Percentiles rank a stretch among this genome's conserved stretches.
phyloP scores from a whole-genome alignment of 1,140 invertebrate genomes.

The Drosophila willistoni region DNA sequence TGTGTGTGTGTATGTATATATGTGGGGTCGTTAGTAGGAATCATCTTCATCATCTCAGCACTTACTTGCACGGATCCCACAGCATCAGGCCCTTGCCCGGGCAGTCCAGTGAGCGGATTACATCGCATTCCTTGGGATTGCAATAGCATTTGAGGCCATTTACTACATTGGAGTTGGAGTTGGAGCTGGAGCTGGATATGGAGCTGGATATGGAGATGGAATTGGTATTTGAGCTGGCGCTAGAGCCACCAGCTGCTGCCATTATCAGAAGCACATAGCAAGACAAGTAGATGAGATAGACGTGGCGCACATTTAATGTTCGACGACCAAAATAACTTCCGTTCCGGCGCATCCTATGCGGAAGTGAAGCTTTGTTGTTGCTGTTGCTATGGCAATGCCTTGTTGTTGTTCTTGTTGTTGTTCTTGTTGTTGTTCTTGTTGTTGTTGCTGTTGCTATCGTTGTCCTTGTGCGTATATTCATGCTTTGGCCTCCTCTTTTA shows the following conservation, averaged over 20 bases:
- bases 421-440: conserved; percentile 13
- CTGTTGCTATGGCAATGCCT: background rate
- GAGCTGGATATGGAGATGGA: background rate
- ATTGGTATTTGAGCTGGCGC: background rate
- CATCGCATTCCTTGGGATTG: conserved; percentile 85
- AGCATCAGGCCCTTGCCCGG: conserved; percentile 84
- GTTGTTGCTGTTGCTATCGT: conserved; percentile 32
- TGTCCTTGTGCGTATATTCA: conserved; percentile 51
- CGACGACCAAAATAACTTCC: conserved; percentile 79
- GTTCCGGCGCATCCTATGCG: conserved; percentile 71
- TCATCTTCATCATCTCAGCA: conserved; percentile 22
- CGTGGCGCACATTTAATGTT: conserved; percentile 68
- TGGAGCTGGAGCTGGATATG: background rate
- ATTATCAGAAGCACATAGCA: conserved; percentile 81
- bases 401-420: conserved; percentile 13
- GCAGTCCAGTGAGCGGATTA: conserved; percentile 84
- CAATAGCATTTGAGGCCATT: conserved; percentile 84
- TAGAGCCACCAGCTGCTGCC: conserved; percentile 68
- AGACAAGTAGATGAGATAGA: conserved; percentile 80
- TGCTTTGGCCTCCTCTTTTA: conserved; percentile 24
- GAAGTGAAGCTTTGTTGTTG: conserved; percentile 71
- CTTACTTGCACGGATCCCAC: conserved; percentile 85
- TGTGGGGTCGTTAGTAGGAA: conserved; percentile 2
- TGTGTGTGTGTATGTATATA: background rate
- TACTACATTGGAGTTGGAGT: conserved; percentile 70